phyloP scores from a whole-genome alignment of 2,888 invertebrate genomes.

The Schizaphis graminum region DNA sequence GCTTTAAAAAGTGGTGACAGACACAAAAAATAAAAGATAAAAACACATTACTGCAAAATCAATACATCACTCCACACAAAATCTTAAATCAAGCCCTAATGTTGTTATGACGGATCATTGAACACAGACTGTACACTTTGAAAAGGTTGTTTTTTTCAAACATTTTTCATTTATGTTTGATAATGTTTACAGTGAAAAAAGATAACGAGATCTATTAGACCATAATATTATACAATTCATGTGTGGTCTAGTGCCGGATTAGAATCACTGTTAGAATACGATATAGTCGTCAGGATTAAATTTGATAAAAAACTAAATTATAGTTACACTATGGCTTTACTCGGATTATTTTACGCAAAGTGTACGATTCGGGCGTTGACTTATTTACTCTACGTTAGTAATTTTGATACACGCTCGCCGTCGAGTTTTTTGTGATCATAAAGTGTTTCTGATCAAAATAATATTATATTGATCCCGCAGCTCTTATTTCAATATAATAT shows the following conservation, averaged over 20 bases:
- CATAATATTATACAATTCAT: not conserved
- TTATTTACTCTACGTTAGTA: not conserved
- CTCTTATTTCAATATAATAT: not conserved
- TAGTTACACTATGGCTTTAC: not conserved
- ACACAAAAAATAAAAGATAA: not conserved
- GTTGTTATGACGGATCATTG: not conserved
- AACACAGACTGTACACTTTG: not conserved
- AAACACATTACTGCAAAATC: not conserved
- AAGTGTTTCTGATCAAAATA: not conserved
- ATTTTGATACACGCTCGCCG: not conserved
- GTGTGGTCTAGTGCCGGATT: not conserved
- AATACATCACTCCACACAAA: not conserved
- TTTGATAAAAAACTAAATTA: not conserved
- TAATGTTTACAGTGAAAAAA: not conserved
- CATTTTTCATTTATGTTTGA: not conserved
- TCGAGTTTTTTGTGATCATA: not conserved
- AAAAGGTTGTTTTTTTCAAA: not conserved
- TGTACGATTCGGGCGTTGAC: not conserved
- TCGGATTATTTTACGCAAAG: not conserved
- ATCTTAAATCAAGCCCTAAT: not conserved
- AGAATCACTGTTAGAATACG: not conserved
- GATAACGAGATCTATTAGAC: not conserved
- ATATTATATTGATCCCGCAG: not conserved
- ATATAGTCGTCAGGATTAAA: not conserved
- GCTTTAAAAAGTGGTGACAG: not conserved